phyloP scores from a whole-genome alignment of 2,113 vertebrate species.

The Lichenostomus cassidix region DNA sequence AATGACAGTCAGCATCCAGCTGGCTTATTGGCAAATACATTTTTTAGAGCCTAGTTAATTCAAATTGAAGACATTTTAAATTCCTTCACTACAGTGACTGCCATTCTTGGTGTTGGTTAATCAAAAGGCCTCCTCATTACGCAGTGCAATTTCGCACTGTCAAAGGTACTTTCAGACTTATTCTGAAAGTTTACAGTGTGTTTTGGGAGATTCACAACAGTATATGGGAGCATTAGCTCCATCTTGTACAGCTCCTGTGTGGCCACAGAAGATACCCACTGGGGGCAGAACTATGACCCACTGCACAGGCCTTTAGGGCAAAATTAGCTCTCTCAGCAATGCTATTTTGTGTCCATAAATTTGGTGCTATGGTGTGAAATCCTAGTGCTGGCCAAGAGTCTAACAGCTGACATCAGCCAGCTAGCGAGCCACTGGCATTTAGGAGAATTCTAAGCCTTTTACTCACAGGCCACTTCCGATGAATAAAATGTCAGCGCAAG shows the following conservation, averaged over 20 bases:
- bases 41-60: background rate
- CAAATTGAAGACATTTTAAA: background rate
- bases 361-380: background rate
- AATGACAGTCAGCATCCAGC: background rate
- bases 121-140: background rate
- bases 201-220: background rate
- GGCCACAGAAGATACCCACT: background rate
- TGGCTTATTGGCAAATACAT: background rate
- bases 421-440: background rate
- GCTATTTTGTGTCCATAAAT: background rate
- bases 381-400: background rate
- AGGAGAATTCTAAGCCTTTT: constrained; percentile 53
- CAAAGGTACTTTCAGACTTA: background rate
- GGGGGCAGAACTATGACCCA: background rate
- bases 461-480: constrained; percentile 52
- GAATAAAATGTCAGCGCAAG: background rate
- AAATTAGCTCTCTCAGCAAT: constrained; percentile 7
- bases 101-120: background rate
- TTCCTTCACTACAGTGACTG: background rate
- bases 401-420: constrained; percentile 42
- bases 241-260: background rate
- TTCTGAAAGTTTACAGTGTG: background rate
- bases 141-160: background rate
- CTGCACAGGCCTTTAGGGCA: background rate
- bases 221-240: background rate